These are phyloP conservation scores for Propithecus deckenii DNA, from an alignment of 2,797 vertebrate species.

Conservation along the genomic window DNA sequence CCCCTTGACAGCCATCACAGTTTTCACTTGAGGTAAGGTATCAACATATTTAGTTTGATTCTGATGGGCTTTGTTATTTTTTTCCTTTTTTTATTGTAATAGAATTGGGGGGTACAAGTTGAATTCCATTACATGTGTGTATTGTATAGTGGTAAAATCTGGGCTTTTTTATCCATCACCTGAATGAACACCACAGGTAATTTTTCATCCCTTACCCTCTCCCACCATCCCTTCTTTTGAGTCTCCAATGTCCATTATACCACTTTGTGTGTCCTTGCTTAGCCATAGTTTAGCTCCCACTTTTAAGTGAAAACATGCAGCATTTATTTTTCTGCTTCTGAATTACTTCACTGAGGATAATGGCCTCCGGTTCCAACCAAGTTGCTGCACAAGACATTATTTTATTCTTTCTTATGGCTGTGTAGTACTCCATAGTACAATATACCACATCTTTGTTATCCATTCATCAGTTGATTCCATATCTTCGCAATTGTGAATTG, in stretches of 20 bases:
- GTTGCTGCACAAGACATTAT: not conserved
- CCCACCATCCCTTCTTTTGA: not conserved
- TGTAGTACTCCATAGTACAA: not conserved
- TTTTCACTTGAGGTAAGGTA: not conserved
- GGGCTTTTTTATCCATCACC: not conserved
- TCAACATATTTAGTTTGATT: not conserved
- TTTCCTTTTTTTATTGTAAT: not conserved
- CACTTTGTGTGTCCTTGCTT: not conserved
- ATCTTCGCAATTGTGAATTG: not conserved
- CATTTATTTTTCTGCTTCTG: not conserved
- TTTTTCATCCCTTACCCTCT: not conserved
- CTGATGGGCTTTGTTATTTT: not conserved
- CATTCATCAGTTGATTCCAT: not conserved
- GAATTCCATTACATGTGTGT: not conserved
- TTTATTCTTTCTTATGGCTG: not conserved
- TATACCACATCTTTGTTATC: not conserved
- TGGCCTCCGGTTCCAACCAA: not conserved
- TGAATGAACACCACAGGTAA: not conserved
- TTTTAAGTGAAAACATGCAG: not conserved
- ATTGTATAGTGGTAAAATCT: not conserved
- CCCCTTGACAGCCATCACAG: not conserved
- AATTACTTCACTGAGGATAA: not conserved
- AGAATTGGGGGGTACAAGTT: not conserved
- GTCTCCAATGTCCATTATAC: not conserved
- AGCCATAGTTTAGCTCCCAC: not conserved